Conservation (phyloP, 2,113 vertebrate species). For the Tor tambroides region DNA sequence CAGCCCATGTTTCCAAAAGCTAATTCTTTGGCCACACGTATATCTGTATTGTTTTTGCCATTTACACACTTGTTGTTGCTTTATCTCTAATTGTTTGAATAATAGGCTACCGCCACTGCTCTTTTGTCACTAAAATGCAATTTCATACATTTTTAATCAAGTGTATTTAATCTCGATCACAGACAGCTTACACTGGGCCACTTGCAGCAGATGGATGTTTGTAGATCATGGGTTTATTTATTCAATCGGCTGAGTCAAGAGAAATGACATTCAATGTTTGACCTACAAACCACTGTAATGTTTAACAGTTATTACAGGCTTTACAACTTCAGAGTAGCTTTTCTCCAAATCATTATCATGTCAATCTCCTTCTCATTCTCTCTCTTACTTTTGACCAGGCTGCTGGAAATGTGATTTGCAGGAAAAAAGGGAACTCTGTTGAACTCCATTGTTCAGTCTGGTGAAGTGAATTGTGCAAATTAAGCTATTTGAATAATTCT, state of each 20-base stretch:
- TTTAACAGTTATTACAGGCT: constrained; percentile 9
- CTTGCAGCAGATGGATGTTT: constrained; percentile 8
- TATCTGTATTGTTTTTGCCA: background rate
- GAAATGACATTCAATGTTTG: constrained; percentile 15
- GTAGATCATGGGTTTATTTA: constrained; percentile 7
- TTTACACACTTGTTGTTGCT: background rate
- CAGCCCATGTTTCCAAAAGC: background rate
- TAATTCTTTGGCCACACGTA: background rate
- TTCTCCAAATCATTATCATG: constrained; percentile 23
- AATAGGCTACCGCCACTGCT: background rate
- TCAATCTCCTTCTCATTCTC: constrained; percentile 24
- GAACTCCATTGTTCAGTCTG: constrained; percentile 3
- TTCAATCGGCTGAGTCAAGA: background rate
- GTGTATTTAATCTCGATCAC: constrained; percentile 29
- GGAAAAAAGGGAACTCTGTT: background rate
- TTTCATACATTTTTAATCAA: constrained; percentile 42
- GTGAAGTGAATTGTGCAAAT: constrained; percentile 6
- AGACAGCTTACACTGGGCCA: background rate
- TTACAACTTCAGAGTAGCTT: constrained; percentile 17
- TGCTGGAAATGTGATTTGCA: constrained; percentile 3
- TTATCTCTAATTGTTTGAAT: constrained; percentile 26
- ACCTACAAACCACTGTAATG: constrained; percentile 26
- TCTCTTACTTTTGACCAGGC: constrained; percentile 8
- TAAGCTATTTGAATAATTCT: background rate
- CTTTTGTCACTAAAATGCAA: constrained; percentile 30